Base-by-base conservation (phyloP, 2,113 vertebrate genomes). In the Cervus canadensis region DNA sequence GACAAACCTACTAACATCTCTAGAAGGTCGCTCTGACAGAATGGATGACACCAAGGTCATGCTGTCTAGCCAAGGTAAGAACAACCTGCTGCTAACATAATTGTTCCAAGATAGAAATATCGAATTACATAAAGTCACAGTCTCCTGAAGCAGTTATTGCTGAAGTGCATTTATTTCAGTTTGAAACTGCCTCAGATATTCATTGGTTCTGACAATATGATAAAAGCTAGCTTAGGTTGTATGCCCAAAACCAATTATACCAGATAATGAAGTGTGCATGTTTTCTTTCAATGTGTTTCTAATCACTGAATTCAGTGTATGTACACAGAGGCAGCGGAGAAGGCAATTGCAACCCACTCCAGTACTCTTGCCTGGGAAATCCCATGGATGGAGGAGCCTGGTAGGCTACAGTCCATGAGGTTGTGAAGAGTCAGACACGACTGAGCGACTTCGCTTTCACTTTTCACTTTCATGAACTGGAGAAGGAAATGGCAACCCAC, bases 81-180 rank as follows among this genome's bases (percentile, higher is more conserved):
- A 86, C 28, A 60, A 60, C 83, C 96, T 91, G 56, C 67, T 97
- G 45, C 94, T 93, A 95, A 96, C 76, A 81, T 76, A 98, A 97
- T 96, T 98, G 62, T 85, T 94, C 14, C 30, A 91, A 88, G 62
- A 94, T 28, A 95, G 87, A 96, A 97, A 97, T 89, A 94, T 59
- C 0, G 0, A 96, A 96, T 97, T 95, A 54, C 78, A 96, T 87
- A 91, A 97, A 95, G 67, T 78, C 94, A 95, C 40, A 95, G 19
- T 89, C 82, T 95, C 94, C 48, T 93, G 45, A 91, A 97, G 54
- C 67, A 97, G 54, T 82, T 96, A 91, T 76, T 91, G 40, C 78
- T 89, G 28, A 91, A 88, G 67, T 11, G 12, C 59, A 82, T 93
- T 97, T 96, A 87, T 90, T 93, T 93, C 48, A 36, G 26, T 95